Percentiles rank a stretch among this genome's conserved stretches.
phyloP scores from a whole-genome alignment of 1,140 invertebrate genomes.

The Aphelinus certus region DNA sequence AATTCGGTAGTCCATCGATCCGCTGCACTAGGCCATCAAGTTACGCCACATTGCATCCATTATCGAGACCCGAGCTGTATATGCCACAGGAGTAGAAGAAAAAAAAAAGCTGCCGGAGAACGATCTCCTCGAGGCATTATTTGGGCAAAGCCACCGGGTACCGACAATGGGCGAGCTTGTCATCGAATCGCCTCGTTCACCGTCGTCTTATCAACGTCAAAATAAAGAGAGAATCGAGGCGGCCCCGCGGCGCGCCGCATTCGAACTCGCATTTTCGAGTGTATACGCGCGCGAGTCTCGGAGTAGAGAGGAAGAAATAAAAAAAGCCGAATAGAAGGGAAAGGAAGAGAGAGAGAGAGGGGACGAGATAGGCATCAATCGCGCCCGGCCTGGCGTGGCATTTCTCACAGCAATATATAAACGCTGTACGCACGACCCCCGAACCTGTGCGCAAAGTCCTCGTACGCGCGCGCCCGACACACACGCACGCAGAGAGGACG shows the following conservation, averaged over 20 bases:
- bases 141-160: too few species aligned
- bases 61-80: too few species aligned
- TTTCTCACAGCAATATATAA: slow-evolving; percentile 33
- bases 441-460: too few species aligned
- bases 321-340: not conserved
- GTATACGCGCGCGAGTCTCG: not conserved
- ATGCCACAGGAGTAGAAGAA: too few species aligned
- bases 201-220: slow-evolving; percentile 19
- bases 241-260: slow-evolving; percentile 14
- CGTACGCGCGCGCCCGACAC: not conserved
- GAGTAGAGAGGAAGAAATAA: not conserved
- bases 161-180: too few species aligned
- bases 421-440: too few species aligned
- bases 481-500: not conserved
- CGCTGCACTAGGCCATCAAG: too few species aligned
- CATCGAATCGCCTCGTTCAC: too few species aligned
- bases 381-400: slow-evolving; percentile 26
- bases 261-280: slow-evolving; percentile 3
- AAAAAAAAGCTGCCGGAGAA: too few species aligned
- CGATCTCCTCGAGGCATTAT: too few species aligned
- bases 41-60: too few species aligned
- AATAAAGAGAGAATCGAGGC: slow-evolving; percentile 21
- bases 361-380: slow-evolving; percentile 37
- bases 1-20: too few species aligned
- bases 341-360: slow-evolving; percentile 10